phyloP scores from a whole-genome alignment of 2,113 vertebrate genomes.

The Psittacus erithacus region DNA sequence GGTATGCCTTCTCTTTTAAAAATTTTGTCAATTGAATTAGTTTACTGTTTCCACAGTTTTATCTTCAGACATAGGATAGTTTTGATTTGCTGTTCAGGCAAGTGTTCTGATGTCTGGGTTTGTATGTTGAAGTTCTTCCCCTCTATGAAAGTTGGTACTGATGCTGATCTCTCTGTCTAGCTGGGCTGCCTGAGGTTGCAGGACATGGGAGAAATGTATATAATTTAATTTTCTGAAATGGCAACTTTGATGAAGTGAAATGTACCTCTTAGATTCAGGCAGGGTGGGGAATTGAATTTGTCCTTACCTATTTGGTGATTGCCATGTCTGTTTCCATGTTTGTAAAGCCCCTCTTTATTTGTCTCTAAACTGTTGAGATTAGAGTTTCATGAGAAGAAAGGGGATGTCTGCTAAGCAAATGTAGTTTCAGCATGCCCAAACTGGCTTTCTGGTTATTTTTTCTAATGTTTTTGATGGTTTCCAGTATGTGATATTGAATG shows the following conservation, averaged over 20 bases:
- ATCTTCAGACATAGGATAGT: not conserved
- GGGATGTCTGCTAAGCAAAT: not conserved
- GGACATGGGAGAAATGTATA: not conserved
- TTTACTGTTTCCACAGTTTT: not conserved
- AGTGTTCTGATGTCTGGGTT: not conserved
- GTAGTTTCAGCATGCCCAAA: not conserved
- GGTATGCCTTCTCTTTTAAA: not conserved
- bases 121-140: not conserved
- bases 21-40: not conserved
- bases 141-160: not conserved
- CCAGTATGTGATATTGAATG: not conserved
- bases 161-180: not conserved
- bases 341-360: not conserved
- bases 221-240: not conserved
- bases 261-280: not conserved
- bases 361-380: not conserved
- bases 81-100: not conserved
- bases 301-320: not conserved
- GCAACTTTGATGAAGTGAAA: not conserved
- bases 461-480: not conserved
- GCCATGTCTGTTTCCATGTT: not conserved
- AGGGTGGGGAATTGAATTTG: not conserved
- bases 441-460: not conserved
- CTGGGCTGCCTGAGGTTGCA: not conserved
- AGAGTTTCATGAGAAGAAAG: not conserved